Evolutionary conservation across 2,113 vertebrate genomes (phyloP).

Genomic region (Empidonax traillii): DNA sequence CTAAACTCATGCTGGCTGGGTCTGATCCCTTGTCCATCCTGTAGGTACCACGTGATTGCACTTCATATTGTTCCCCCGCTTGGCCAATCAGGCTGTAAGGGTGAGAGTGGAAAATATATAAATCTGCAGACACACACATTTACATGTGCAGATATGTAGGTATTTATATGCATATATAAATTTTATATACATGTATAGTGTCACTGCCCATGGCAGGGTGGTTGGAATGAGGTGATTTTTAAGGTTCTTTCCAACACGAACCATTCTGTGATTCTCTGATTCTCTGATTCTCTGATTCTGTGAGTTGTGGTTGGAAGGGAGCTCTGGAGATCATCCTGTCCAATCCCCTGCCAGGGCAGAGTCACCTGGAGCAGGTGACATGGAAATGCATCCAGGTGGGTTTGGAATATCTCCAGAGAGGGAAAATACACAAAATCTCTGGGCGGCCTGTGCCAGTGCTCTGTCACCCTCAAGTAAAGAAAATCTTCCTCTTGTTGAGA

Average conservation of each 20-base stretch:
- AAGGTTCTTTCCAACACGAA: background rate
- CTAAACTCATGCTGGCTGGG: no score
- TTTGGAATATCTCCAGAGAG: background rate
- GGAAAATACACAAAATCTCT: background rate
- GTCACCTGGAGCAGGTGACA: background rate
- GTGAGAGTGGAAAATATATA: background rate
- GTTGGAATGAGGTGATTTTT: background rate
- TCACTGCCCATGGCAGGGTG: no score
- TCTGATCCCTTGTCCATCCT: no score
- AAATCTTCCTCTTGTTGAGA: background rate
- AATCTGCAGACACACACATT: background rate
- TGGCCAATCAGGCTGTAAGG: background rate
- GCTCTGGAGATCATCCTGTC: background rate
- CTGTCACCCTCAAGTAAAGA: background rate
- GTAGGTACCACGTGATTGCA: no score
- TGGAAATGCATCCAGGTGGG: background rate
- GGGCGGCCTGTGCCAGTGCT: background rate
- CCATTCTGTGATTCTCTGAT: background rate
- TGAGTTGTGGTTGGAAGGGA: background rate
- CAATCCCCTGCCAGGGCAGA: background rate
- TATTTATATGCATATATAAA: background rate
- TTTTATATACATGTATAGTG: background rate
- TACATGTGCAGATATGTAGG: background rate
- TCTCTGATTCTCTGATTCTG: background rate
- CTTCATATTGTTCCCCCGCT: background rate